phyloP scores from a whole-genome alignment of 1,140 invertebrate species.

The Camponotus vicinus region DNA sequence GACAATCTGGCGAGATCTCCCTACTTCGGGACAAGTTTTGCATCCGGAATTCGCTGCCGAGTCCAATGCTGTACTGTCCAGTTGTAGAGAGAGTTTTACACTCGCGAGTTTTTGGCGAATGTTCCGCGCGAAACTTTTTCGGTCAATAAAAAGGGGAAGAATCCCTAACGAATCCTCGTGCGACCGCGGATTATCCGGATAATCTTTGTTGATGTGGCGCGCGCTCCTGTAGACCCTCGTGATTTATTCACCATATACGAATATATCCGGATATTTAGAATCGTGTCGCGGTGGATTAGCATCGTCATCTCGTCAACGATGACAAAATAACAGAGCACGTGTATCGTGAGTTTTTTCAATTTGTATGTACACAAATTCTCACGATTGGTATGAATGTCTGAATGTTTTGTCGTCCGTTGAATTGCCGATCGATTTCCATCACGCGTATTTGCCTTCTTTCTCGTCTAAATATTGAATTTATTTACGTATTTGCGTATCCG shows the following conservation, averaged over 20 bases:
- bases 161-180: neutral
- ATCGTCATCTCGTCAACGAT: neutral
- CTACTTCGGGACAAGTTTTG: constrained; percentile 19
- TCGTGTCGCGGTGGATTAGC: neutral
- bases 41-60: neutral
- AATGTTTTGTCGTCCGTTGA: neutral
- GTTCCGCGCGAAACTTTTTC: neutral
- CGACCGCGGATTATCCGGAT: constrained; percentile 31
- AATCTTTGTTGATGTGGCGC: constrained; percentile 3
- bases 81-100: constrained; percentile 7
- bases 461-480: constrained; percentile 39
- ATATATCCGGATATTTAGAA: neutral
- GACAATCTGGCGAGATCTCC: neutral
- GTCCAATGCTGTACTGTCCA: constrained; percentile 1
- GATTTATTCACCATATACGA: constrained; percentile 35
- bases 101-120: neutral
- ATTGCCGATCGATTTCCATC: constrained; percentile 26
- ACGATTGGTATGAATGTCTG: neutral
- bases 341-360: constrained; percentile 23
- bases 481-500: constrained; percentile 19
- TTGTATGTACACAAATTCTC: neutral
- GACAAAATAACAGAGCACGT: neutral
- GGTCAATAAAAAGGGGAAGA: neutral
- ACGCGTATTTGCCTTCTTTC: constrained; percentile 19
- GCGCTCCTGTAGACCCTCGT: neutral